These are phyloP conservation scores for Dendrocincla tyrannina DNA, from an alignment of 2,797 vertebrate species.

Conservation along the genomic window DNA sequence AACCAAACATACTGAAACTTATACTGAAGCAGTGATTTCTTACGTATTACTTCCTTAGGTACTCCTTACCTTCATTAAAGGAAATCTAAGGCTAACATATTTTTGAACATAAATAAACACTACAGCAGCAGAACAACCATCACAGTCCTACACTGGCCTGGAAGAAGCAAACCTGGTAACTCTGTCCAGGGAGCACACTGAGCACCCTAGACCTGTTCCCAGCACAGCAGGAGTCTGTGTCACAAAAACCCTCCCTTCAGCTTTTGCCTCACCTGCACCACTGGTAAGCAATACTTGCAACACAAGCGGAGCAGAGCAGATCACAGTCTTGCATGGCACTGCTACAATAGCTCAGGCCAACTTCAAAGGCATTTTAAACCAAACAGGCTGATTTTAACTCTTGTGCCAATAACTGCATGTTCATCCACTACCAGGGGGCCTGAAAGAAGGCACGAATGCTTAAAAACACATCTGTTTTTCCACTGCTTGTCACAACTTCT, in stretches of 20 bases:
- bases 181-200: not conserved
- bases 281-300: not conserved
- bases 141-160: not conserved
- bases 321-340: not conserved
- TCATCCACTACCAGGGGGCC: not conserved
- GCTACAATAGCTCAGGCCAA: not conserved
- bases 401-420: rapidly evolving
- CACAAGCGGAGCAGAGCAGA: not conserved
- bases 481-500: not conserved
- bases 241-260: not conserved
- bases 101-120: not conserved
- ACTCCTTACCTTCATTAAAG: not conserved
- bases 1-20: not conserved
- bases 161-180: not conserved
- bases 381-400: not conserved
- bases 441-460: not conserved
- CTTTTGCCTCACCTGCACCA: not conserved
- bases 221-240: not conserved
- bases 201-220: not conserved
- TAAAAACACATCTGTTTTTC: not conserved
- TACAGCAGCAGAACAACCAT: not conserved
- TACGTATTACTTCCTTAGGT: not conserved
- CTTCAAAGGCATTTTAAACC: not conserved
- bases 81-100: not conserved
- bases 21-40: not conserved